A percentile compares a stretch with the other conserved stretches of the same genome.
These are phyloP conservation scores for Frieseomelitta varia DNA, from an alignment of 1,140 invertebrate species.

Conservation along the genomic window DNA sequence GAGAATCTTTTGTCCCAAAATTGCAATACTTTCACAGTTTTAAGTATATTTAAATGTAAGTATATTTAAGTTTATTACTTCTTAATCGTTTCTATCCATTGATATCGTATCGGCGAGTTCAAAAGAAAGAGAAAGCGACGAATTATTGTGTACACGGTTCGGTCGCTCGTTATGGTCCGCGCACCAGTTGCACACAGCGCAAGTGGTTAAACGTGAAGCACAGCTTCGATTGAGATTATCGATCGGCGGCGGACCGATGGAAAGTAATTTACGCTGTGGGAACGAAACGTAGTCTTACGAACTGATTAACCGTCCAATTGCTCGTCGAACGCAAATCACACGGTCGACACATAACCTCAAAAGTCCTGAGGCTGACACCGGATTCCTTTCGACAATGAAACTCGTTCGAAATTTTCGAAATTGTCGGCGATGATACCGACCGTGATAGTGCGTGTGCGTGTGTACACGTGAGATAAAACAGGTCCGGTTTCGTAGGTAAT, in stretches of 20 bases:
- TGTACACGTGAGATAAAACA: background rate
- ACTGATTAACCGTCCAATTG: conserved; percentile 20
- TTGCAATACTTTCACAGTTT: no score
- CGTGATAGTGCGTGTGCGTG: no score
- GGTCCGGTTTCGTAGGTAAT: background rate
- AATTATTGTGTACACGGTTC: no score
- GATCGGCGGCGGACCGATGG: conserved; percentile 52
- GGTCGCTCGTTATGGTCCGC: no score
- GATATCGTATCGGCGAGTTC: no score
- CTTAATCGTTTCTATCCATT: no score
- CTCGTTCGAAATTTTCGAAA: background rate
- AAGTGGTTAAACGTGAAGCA: conserved; percentile 11
- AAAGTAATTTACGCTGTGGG: conserved; percentile 55
- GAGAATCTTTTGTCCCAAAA: no score
- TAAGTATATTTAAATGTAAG: no score
- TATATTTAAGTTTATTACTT: no score
- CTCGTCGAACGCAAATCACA: background rate
- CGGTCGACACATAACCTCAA: background rate
- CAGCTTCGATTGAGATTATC: conserved; percentile 53
- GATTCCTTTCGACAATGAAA: background rate
- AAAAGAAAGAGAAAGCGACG: no score
- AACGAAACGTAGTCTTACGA: conserved; percentile 23
- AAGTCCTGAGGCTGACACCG: background rate
- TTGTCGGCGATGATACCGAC: no score
- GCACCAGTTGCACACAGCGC: no score